phyloP scores from a whole-genome alignment of 2,797 vertebrate species.

The Toxotes lorentzi region DNA sequence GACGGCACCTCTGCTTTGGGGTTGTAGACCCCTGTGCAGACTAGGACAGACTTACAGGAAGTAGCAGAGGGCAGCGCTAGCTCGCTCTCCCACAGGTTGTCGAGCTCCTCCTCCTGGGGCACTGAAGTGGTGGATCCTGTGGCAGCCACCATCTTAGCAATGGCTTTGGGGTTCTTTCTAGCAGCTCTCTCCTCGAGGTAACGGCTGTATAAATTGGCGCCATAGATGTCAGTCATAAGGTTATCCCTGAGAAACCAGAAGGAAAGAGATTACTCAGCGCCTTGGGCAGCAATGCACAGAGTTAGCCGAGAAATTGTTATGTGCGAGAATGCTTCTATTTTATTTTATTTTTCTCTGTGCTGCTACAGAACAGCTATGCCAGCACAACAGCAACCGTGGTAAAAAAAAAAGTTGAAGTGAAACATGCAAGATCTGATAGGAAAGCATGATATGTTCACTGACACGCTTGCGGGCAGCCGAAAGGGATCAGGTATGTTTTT shows the following conservation, averaged over 20 bases:
- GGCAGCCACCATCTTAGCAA: conserved; percentile 76
- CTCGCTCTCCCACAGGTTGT: conserved; percentile 85
- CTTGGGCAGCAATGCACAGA: neutral
- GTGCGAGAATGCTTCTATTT: neutral
- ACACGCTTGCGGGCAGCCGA: neutral
- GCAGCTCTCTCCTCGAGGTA: conserved; percentile 85
- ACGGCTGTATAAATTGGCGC: conserved; percentile 93
- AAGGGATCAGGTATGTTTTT: neutral
- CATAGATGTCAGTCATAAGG: conserved; percentile 95
- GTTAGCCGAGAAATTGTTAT: neutral
- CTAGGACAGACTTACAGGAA: conserved; percentile 90
- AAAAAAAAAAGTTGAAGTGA: conserved; percentile 46
- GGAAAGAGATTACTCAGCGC: neutral
- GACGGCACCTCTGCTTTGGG: conserved; percentile 81
- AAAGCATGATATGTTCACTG: neutral
- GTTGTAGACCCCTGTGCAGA: conserved; percentile 93
- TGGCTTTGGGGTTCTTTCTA: conserved; percentile 76
- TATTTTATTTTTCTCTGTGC: conserved; percentile 2
- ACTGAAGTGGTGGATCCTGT: conserved; percentile 72
- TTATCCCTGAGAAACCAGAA: conserved; percentile 86
- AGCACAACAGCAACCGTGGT: neutral
- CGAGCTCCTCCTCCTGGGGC: conserved; percentile 79
- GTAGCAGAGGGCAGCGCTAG: conserved; percentile 86
- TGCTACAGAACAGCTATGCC: neutral
- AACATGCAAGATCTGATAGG: conserved; percentile 17